phyloP scores from a whole-genome alignment of 2,113 vertebrate species.

The Falcunculus frontatus region DNA sequence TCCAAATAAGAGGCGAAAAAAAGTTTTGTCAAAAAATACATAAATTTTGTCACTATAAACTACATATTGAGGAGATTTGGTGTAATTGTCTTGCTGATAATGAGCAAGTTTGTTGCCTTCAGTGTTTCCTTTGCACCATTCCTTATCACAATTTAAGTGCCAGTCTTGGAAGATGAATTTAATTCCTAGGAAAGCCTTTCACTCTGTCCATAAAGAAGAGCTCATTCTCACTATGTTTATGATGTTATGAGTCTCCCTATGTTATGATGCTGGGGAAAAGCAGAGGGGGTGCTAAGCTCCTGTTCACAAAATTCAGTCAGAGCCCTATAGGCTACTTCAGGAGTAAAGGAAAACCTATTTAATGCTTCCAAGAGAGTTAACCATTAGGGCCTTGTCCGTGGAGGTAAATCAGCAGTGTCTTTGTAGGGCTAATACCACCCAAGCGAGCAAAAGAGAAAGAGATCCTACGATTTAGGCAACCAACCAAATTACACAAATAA shows the following conservation, averaged over 20 bases:
- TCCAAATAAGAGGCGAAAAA: neutral
- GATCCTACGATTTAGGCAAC: neutral
- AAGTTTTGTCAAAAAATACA: neutral
- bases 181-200: neutral
- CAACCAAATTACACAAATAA: neutral
- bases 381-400: neutral
- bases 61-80: neutral
- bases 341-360: neutral
- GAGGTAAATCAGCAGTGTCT: neutral
- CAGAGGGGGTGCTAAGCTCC: neutral
- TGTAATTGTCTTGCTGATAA: neutral
- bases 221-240: neutral
- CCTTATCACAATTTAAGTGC: neutral
- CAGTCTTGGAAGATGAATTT: neutral
- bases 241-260: neutral
- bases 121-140: neutral
- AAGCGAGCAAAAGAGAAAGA: neutral
- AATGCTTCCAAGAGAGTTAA: neutral
- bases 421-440: neutral
- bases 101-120: neutral
- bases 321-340: neutral
- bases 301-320: neutral
- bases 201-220: neutral
- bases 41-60: neutral
- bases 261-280: neutral